Conservation (phyloP, 2,888 invertebrate species). For the Hoplodrina blanda region DNA sequence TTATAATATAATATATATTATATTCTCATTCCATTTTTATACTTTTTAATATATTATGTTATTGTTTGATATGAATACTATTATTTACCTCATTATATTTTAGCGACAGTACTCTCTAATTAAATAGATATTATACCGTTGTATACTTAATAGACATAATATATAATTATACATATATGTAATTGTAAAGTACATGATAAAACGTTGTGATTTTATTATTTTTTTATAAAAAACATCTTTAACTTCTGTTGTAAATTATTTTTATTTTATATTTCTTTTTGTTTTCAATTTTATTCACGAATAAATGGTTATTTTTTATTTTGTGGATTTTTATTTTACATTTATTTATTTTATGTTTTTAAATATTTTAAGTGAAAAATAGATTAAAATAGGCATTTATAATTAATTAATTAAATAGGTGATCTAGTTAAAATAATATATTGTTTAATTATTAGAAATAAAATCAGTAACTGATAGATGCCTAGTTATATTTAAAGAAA, state of each 20-base stretch:
- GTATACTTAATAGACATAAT: conserved; percentile 59
- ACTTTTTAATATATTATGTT: neutral
- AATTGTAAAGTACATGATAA: conserved; percentile 56
- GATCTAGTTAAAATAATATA: conserved; percentile 4
- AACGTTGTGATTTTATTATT: conserved; percentile 66
- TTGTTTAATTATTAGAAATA: conserved; percentile 1
- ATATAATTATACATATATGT: conserved; percentile 46
- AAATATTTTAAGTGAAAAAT: neutral
- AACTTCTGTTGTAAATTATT: conserved; percentile 76
- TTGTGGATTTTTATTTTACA: conserved; percentile 51
- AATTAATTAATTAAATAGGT: neutral
- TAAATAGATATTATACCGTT: conserved; percentile 56
- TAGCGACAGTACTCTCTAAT: conserved; percentile 41
- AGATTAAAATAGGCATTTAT: neutral
- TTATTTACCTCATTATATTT: conserved; percentile 14
- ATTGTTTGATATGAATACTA: neutral
- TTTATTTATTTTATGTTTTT: conserved; percentile 1
- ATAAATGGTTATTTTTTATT: conserved; percentile 67
- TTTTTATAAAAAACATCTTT: conserved; percentile 58
- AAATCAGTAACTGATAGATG: neutral
- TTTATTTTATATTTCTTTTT: conserved; percentile 63
- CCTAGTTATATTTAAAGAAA: conserved; percentile 12
- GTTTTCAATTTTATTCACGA: conserved; percentile 66
- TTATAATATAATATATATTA: too few relatives aligned
- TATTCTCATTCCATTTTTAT: neutral